A percentile compares a stretch with the other conserved stretches of the same genome.
Conservation (phyloP, 2,888 invertebrate species). For the Netelia melanura region DNA sequence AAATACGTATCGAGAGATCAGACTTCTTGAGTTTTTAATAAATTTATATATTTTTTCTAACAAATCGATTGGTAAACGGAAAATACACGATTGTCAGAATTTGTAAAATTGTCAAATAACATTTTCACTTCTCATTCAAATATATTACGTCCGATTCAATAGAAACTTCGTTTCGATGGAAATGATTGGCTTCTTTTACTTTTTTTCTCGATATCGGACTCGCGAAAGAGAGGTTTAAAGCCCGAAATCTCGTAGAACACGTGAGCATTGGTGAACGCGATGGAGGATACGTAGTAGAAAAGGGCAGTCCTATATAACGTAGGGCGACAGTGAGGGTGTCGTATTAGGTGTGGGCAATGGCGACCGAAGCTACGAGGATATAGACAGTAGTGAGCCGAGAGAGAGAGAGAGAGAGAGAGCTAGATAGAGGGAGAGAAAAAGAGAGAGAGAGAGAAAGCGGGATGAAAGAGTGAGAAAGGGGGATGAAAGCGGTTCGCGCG, state of each 20-base stretch:
- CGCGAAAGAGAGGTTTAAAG: slow-evolving; percentile 13
- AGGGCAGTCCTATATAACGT: slow-evolving; percentile 1
- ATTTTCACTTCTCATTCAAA: too few species aligned
- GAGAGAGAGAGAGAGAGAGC: slow-evolving; percentile 26
- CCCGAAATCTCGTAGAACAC: slow-evolving; percentile 35
- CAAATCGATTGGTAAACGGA: too few species aligned
- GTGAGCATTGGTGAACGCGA: slow-evolving; percentile 16
- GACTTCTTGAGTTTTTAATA: too few species aligned
- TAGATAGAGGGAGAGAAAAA: slow-evolving; percentile 46
- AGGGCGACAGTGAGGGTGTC: slow-evolving; percentile 7
- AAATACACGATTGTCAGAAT: too few species aligned
- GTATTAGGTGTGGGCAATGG: slow-evolving; percentile 39
- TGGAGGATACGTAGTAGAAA: slow-evolving; percentile 18
- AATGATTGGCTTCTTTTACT: too few species aligned
- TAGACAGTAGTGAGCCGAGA: slow-evolving; percentile 50
- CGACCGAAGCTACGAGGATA: slow-evolving; percentile 34
- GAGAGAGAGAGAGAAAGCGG: slow-evolving; percentile 24
- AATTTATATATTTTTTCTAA: too few species aligned
- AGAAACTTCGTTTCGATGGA: too few species aligned
- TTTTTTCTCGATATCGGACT: background rate
- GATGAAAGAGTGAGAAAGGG: slow-evolving; percentile 47
- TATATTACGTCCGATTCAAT: too few species aligned
- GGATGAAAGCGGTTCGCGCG: slow-evolving; percentile 76
- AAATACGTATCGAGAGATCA: too few species aligned
- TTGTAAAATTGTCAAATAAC: too few species aligned